Percentiles rank a stretch among this genome's conserved stretches.
Evolutionary conservation across 2,888 invertebrate genomes (phyloP).

Genomic region (Epistrophella euchroma): DNA sequence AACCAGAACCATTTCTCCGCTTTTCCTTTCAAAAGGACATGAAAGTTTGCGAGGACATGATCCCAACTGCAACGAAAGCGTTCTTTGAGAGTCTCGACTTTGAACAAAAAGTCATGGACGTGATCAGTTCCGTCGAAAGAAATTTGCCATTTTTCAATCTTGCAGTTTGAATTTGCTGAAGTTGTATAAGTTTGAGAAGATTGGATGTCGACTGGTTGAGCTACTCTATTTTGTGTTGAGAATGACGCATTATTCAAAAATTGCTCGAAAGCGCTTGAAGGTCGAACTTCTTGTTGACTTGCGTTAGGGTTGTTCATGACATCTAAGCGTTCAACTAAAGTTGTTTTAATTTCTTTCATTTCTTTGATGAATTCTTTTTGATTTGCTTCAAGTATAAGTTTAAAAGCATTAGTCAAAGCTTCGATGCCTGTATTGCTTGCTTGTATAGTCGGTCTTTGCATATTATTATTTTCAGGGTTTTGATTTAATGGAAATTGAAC

Average conservation of each 20-base stretch:
- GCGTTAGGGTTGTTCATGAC: neutral
- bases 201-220: too few species aligned
- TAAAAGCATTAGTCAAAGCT: slow-evolving; percentile 1
- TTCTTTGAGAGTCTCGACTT: slow-evolving; percentile 18
- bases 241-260: too few species aligned
- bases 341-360: neutral
- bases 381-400: slow-evolving; percentile 11
- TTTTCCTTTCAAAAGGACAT: slow-evolving; percentile 27
- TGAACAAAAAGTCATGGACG: slow-evolving; percentile 19
- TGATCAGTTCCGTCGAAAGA: neutral
- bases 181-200: too few species aligned
- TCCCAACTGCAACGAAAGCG: neutral
- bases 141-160: slow-evolving; percentile 13
- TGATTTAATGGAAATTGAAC: neutral
- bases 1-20: slow-evolving; percentile 17
- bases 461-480: too few species aligned
- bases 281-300: neutral
- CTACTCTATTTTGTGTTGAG: neutral
- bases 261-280: slow-evolving; percentile 13
- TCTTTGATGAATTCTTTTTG: too few species aligned
- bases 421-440: neutral
- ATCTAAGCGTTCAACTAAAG: neutral
- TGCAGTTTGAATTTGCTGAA: too few species aligned
- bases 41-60: slow-evolving; percentile 9
- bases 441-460: slow-evolving; percentile 4